phyloP scores from a whole-genome alignment of 2,113 vertebrate species.

The Sinocyclocheilus anshuiensis region DNA sequence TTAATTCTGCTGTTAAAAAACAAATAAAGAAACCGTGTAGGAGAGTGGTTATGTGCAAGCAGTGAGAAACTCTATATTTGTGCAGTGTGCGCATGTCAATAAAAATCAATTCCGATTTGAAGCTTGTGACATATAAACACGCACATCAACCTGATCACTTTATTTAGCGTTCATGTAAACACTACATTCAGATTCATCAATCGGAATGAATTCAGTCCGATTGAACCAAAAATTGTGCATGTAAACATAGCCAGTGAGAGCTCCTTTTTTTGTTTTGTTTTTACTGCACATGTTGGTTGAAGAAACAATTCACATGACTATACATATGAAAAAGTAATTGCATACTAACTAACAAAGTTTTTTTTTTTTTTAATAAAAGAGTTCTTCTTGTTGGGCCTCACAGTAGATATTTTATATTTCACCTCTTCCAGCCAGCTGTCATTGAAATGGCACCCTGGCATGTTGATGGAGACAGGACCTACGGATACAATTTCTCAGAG shows the following conservation, averaged over 20 bases:
- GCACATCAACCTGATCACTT: too few species aligned
- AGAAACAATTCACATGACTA: neutral
- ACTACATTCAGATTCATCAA: too few species aligned
- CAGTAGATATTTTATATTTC: slow-evolving; percentile 17
- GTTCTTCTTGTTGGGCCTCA: neutral
- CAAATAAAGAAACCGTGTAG: too few species aligned
- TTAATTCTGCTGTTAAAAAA: too few species aligned
- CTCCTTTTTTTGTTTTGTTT: neutral
- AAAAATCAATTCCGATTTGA: too few species aligned
- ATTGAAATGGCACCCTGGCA: slow-evolving; percentile 5
- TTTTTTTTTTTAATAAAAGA: neutral
- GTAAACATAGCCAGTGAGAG: neutral
- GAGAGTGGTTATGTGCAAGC: too few species aligned
- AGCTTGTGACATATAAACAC: too few species aligned
- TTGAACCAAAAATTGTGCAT: too few species aligned
- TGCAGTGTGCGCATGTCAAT: too few species aligned
- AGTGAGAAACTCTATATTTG: too few species aligned
- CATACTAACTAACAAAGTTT: neutral
- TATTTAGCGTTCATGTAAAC: too few species aligned
- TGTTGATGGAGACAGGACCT: slow-evolving; percentile 22
- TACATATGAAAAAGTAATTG: neutral
- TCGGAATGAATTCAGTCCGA: too few species aligned
- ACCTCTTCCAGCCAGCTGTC: slow-evolving; percentile 14
- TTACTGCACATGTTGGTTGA: neutral
- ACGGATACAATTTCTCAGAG: neutral